Base-by-base conservation (phyloP, 2,113 vertebrate genomes). In the Microcebus lehilahytsara region DNA sequence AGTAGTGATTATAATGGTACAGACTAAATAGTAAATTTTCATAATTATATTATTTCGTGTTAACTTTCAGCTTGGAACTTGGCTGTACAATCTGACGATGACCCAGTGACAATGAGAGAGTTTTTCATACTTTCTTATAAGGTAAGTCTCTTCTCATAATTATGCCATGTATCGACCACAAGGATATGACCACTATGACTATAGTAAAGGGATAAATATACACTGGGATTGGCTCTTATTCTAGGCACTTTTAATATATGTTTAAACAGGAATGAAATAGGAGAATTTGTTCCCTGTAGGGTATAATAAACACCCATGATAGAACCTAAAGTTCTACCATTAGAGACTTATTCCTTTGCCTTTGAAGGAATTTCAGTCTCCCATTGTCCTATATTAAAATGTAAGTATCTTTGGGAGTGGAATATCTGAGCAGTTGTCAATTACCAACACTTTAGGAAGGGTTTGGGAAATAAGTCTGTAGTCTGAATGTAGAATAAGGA, bases 91-190 rank as follows among this genome's bases (percentile, higher is more conserved):
- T 99, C 98, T 67, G 98, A 98, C 93, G 98, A 85, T 92, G 98
- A 98, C 46, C 99, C 98, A 96, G 97, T 97, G 94, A 98, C 97
- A 96, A 99, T 99, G 99, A 99, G 98, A 97, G 99, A 99, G 89
- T 99, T 99, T 98, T 99, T 99, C 97, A 96, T 99, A 9, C 97
- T 99, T 86, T 99, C 99, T 74, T 99, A 99, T 95, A 99, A 99
- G 99, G 99, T 99, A 98, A 1, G 84, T 58, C 19, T 93, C 27
- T 96, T 97, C 46, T 72, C 69, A 25, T 85, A 84, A 83, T 32
- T n/a, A 53, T 95, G 27, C 81, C 53, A 42, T 62, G 11, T 77
- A 72, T 75, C 12, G 23, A 85, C 40, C 17, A 40, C 46, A 87
- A 53, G 51, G 27, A 51, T 95, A 60, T 85, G 34, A 80, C n/a